Percentiles rank a stretch among this genome's conserved stretches.
phyloP scores from a whole-genome alignment of 2,113 vertebrate species.

The Oryzias woworae region DNA sequence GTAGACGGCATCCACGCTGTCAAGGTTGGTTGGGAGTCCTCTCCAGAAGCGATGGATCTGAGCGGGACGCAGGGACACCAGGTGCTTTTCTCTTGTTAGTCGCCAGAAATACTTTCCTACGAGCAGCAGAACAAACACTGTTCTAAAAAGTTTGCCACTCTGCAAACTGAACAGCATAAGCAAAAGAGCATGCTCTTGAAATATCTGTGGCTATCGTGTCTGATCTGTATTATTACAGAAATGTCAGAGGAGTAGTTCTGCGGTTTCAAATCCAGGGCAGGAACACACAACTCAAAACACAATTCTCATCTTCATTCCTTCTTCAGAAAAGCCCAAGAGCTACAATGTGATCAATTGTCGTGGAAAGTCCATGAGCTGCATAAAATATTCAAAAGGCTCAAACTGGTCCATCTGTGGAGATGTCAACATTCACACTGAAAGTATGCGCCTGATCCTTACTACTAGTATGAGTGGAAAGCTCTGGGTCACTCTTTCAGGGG shows the following conservation, averaged over 20 bases:
- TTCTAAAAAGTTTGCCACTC: not conserved
- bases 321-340: not conserved
- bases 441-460: slow-evolving; percentile 33
- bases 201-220: not conserved
- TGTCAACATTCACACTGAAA: slow-evolving; percentile 25
- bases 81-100: slow-evolving; percentile 89
- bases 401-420: slow-evolving; percentile 5
- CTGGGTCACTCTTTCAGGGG: slow-evolving; percentile 47
- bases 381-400: slow-evolving; percentile 3
- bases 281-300: not conserved
- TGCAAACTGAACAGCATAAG: not conserved
- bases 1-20: slow-evolving; percentile 90
- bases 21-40: slow-evolving; percentile 88
- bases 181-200: not conserved
- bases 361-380: slow-evolving; percentile 11
- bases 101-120: slow-evolving; percentile 96
- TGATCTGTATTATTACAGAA: not conserved
- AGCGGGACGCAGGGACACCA: slow-evolving; percentile 92
- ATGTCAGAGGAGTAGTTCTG: not conserved
- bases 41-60: slow-evolving; percentile 96
- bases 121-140: not conserved
- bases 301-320: not conserved
- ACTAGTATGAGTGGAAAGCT: slow-evolving; percentile 30
- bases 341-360: not conserved
- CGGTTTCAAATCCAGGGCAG: not conserved